Conservation (phyloP, 1,140 invertebrate species). For the Stegodyphus mimosarum region DNA sequence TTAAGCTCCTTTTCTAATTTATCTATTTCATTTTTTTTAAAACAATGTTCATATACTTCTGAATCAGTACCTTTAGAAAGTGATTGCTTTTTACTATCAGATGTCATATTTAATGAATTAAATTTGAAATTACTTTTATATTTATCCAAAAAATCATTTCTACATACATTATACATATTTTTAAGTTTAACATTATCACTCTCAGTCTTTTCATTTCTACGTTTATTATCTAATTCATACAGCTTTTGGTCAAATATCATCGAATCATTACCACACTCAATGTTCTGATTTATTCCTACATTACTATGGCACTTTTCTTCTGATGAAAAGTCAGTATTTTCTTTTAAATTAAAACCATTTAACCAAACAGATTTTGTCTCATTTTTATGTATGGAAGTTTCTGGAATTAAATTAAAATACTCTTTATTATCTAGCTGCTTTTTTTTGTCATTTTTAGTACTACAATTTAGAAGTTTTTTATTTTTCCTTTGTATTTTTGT, state of each 20-base stretch:
- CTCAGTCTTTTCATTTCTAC: no score
- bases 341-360: not conserved
- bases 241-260: not conserved
- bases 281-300: not conserved
- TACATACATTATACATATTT: not conserved
- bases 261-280: conserved; percentile 21
- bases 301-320: not conserved
- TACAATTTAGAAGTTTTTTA: no score
- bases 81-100: not conserved
- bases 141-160: conserved; percentile 10
- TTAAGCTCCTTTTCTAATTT: conserved; percentile 13
- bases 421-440: no score
- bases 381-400: no score
- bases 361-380: not conserved
- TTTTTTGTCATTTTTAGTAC: no score
- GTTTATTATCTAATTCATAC: no score
- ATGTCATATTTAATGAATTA: not conserved
- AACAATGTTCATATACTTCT: conserved; percentile 3
- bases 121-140: conserved; percentile 22
- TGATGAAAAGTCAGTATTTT: not conserved
- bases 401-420: no score
- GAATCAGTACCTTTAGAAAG: not conserved
- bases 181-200: no score
- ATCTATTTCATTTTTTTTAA: conserved; percentile 23
- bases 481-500: conserved; percentile 9